Evolutionary conservation across 2,888 invertebrate species (phyloP), one percentile per base, ranked within the genome.

Genomic region (Diaprepes abbreviatus): DNA sequence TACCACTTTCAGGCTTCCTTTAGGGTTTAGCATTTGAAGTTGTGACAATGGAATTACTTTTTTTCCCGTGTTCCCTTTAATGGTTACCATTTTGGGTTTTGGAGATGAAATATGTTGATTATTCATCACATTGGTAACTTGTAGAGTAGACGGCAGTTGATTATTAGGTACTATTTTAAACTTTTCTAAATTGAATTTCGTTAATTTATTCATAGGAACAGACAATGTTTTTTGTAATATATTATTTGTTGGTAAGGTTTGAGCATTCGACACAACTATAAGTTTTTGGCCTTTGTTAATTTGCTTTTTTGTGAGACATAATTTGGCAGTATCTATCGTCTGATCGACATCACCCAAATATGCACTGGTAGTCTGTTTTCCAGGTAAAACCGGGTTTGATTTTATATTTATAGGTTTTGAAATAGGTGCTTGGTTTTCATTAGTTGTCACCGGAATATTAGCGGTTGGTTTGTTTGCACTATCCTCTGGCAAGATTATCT

Each of bases 241-340:
- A 74, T 82, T 84, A 58, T 79, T 80, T 0, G 80, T 79, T n/a
- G 81, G 78, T 50, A 82, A 78, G 2, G 82, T 80, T 74, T 83
- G 82, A 14, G 83, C 78, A 73, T 81, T 83, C 5, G 84, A 83
- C 45, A 84, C 84, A 28, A 85, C 84, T 33, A 85, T 83, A 55
- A 85, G 74, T 74, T 84, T 85, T 71, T 85, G 84, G 14, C 82
- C 81, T 48, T 63, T 68, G 33, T 64, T 73, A 12, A 82, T 73
- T 0, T 80, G 73, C 75, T 80, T 82, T 59, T 80, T 79, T 6
- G 82, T 72, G n/a, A 80, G 68, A 60, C 79, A 79, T 54, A 81
- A 75, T 76, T 81, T 82, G 28, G 80, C 69, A 31, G 79, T 73
- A 43, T 50, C 48, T 50, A 50, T 60, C 12, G 48, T 19, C 28